Evolutionary conservation across 2,888 invertebrate species (phyloP), one percentile per base, ranked within the genome.

Genomic region (Tillus elongatus): DNA sequence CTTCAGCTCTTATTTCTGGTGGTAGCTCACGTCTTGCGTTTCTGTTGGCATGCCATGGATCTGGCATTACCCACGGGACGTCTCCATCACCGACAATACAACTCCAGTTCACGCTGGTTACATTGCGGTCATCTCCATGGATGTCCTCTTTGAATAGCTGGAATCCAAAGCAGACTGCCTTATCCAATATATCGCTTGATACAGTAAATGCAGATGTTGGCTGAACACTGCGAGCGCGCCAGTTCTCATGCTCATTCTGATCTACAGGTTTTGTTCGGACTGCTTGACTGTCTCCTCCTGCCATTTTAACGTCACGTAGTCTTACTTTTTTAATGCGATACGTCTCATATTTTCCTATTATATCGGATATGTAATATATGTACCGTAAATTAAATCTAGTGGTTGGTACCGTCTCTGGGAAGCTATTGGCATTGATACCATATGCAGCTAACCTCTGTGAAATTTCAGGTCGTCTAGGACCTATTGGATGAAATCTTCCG

Each of bases 251-350:
- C n/a, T 49, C 48, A 2, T 39, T 33, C 6, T 28, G 14, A 28
- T 48, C 47, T 4, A 15, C 41, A 4, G 52, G 52, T 30, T 32
- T 27, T 3, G 49, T 39, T 15, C 29, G 36, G 10, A 53, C 36
- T 3, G 46, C 42, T 42, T 51, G 50, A 2, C 49, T 45, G 34
- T 53, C 50, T 10, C 53, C 49, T 12, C 51, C 51, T 4, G 19
- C 36, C 26, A 39, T 9, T 2, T 33, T 39, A 13, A 45, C 27
- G 31, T 46, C 45, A 11, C 39, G 39, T 19, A 53, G 43, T 1
- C 9, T 11, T 9, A 53, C 42, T 39, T 51, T 50, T 16, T 51
- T 48, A 11, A 30, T 43, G 34, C 42, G 33, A 35, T 39, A 52
- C 6, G 49, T 51, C 27, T 43, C 41, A 12, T 45, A 46, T 39